Evolutionary conservation across 2,888 invertebrate species (phyloP), one percentile per base, ranked within the genome.

Genomic region (Oscheius myriophilus): DNA sequence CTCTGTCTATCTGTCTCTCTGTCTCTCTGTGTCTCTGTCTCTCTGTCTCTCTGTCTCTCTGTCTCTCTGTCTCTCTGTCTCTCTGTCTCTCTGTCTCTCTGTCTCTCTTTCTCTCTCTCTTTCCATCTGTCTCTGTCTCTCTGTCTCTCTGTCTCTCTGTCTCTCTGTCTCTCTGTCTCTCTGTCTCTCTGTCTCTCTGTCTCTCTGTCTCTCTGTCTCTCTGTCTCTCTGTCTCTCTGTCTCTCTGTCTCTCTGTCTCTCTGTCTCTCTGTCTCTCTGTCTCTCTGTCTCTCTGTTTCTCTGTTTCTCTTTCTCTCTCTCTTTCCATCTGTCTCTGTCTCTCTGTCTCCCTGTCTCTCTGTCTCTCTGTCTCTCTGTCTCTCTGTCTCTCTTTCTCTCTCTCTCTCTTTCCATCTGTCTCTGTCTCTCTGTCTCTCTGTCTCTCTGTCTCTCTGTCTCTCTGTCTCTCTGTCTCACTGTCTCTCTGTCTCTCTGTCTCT

Each of bases 221-320:
- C n/a, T 26, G 12, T n/a, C 16, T 26, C 33, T 23, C 26, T 54
- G 14, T 53, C 25, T 18, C 53, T 53, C 25, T 45, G 25, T 43
- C 58, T 25, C 45, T 43, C 16, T 42, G 14, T n/a, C 26, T 33
- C 53, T 54, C 4, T 54, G n/a, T n/a, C n/a, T n/a, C 26, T n/a
- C n/a, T 26, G 72, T 61, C 33, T 4, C 14, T 21, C 21, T 25
- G n/a, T 7, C 16, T 42, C 26, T n/a, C 26, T 33, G 26, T 54
- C 6, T 25, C 16, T n/a, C n/a, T 26, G 12, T n/a, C 11, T 26
- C 33, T 23, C 26, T 54, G 14, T 11, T 18, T 18, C 53, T 53
- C 25, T 45, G 25, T 43, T 43, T 45, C 45, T 43, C 33, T 33
- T 9, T 21, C 45, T 7, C 16, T 42, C 26, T n/a, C 26, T 33